These are phyloP conservation scores for Cisticola juncidis DNA, from an alignment of 2,113 vertebrate genomes.

Conservation along the genomic window DNA sequence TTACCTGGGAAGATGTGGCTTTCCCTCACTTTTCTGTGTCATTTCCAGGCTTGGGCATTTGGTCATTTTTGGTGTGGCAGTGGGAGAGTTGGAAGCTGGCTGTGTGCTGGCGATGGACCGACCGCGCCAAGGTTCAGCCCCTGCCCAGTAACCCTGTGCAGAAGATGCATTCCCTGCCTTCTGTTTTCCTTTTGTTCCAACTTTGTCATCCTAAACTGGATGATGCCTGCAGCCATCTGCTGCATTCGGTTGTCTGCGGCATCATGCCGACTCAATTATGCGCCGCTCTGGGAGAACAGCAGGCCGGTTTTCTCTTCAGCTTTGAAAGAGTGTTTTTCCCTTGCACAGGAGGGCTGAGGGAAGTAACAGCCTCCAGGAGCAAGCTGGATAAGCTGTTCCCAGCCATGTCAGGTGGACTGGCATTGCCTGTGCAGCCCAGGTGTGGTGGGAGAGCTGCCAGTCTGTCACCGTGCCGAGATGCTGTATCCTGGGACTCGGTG, in stretches of 20 bases:
- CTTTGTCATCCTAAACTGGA: conserved; percentile 67
- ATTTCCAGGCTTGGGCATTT: neutral
- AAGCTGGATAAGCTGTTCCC: neutral
- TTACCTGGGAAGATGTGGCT: neutral
- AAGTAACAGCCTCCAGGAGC: neutral
- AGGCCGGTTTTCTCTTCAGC: neutral
- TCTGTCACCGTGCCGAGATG: neutral
- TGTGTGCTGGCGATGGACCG: accelerated
- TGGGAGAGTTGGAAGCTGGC: neutral
- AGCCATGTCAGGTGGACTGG: neutral
- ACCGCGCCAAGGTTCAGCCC: neutral
- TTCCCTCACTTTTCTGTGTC: neutral
- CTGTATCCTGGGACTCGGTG: neutral
- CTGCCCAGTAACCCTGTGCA: neutral
- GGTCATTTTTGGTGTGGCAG: neutral
- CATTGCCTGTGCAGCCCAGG: accelerated
- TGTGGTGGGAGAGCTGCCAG: neutral
- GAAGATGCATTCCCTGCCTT: conserved; percentile 33
- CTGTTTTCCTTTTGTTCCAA: conserved; percentile 54
- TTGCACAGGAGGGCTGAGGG: neutral
- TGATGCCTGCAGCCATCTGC: conserved; percentile 62
- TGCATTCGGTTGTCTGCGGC: neutral
- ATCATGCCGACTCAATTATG: conserved; percentile 40
- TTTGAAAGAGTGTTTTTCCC: neutral
- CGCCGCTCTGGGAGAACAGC: conserved; percentile 21